Percentiles rank a stretch among this genome's conserved stretches.
Evolutionary conservation across 64 coral and sea anemone species (phyloP).

Genomic region (Orbicella faveolata): DNA sequence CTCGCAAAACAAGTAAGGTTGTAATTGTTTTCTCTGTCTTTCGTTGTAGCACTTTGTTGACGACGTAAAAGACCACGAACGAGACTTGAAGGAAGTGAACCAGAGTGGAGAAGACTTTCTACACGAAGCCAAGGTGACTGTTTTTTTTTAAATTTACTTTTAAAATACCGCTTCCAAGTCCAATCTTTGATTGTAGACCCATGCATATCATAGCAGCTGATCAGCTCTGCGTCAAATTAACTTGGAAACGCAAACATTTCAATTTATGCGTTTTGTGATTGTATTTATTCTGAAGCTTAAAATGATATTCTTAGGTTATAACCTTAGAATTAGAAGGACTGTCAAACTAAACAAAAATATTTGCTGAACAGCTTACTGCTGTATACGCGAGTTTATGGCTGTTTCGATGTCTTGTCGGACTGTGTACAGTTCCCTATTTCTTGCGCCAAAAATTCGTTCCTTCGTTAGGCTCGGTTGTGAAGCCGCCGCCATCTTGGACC

Average conservation of each 20-base stretch:
- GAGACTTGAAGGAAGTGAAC: slow-evolving; percentile 88
- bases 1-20: not conserved
- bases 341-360: not conserved
- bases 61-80: slow-evolving; percentile 90
- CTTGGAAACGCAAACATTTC: slow-evolving; percentile 33
- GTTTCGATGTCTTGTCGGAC: no score
- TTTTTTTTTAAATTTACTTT: not conserved
- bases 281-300: not conserved
- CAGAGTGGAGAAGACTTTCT: slow-evolving; percentile 94
- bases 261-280: slow-evolving; percentile 16
- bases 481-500: no score
- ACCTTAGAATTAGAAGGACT: not conserved
- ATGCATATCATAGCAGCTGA: not conserved
- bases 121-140: slow-evolving; percentile 91
- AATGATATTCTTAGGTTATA: not conserved
- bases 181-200: not conserved
- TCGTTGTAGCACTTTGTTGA: slow-evolving; percentile 84
- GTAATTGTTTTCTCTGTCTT: not conserved
- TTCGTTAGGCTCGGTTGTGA: no score
- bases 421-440: no score
- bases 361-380: no score
- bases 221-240: not conserved
- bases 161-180: not conserved
- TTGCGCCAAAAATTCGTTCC: no score
- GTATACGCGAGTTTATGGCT: no score